phyloP scores from a whole-genome alignment of 2,797 vertebrate genomes.

The Myotis findleyi region DNA sequence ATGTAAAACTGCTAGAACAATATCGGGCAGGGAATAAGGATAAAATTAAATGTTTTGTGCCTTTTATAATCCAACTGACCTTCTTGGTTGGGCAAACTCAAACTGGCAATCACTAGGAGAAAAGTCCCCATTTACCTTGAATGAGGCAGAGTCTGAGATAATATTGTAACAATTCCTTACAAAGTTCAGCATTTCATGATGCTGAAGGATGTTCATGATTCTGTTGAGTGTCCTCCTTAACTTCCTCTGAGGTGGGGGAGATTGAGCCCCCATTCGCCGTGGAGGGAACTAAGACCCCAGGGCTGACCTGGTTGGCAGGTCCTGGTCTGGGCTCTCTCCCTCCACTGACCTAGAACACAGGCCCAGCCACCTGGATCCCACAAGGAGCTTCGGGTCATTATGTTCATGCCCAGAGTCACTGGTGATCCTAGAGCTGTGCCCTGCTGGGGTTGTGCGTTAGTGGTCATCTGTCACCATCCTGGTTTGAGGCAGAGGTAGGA shows the following conservation, averaged over 20 bases:
- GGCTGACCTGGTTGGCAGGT: not conserved
- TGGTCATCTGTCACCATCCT: not conserved
- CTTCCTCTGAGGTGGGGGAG: not conserved
- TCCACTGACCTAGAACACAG: not conserved
- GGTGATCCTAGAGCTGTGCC: not conserved
- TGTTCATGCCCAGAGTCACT: not conserved
- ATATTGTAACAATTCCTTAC: not conserved
- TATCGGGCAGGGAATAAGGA: not conserved
- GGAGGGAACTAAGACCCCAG: no score
- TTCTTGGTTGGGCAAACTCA: not conserved
- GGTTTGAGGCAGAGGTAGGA: not conserved
- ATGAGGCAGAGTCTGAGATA: not conserved
- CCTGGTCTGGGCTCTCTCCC: not conserved
- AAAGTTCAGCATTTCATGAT: not conserved
- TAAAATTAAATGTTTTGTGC: not conserved
- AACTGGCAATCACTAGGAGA: not conserved
- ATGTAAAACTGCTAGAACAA: not conserved
- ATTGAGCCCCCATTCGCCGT: fast-evolving
- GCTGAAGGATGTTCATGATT: not conserved
- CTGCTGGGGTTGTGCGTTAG: not conserved
- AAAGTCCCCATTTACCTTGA: not conserved
- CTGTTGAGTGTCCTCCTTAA: not conserved
- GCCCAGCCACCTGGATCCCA: not conserved
- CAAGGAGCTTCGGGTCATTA: not conserved
- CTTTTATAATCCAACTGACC: not conserved